Evolutionary conservation across 1,140 invertebrate species (phyloP), one percentile per base, ranked within the genome.

Genomic region (Druon quercuslanigerum): DNA sequence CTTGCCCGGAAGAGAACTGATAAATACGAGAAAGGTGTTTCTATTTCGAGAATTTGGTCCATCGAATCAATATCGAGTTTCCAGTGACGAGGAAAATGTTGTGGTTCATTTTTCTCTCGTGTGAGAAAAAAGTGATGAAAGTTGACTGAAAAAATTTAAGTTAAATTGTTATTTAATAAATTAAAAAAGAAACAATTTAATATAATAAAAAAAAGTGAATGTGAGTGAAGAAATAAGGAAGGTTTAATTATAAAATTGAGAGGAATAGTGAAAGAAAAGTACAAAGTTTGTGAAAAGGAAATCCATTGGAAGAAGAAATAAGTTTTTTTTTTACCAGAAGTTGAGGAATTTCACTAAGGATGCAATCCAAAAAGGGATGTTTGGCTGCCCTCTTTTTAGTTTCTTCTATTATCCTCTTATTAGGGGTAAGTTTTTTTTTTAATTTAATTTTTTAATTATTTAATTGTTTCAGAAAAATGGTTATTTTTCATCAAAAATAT

Each of bases 41-140:
- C 60, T 66, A 66, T 66, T 66, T 66, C 25, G 60, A 66, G 60
- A 66, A 66, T 66, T 66, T 16, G 60, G 60, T 66, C 60, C 60
- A 66, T 16, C 6, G 25, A 66, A 66, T 66, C 60, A 66, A 66
- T 66, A 66, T 66, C 40, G 60, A 66, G 52, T 54, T 54, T 54
- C n/a, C 17, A 54, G 60, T 66, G 60, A 8, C 40, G 60, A 66
- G 13, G 25, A 66, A 3, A 66, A 66, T 40, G 25, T 66, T 19
- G 60, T 66, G 60, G 60, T 66, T 25, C 20, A 66, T 66, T 66
- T 66, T 33, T 66, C 60, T 33, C 3, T 33, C 20, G 33, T 13
- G 57, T 60, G 57, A 60, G 12, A 8, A 7, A 16, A 40, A 11
- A 14, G 11, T 13, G n/a, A 66, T 40, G n/a, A 66, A 14, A 40